Conservation (phyloP, 2,888 invertebrate genomes). For the Colletes collaris region DNA sequence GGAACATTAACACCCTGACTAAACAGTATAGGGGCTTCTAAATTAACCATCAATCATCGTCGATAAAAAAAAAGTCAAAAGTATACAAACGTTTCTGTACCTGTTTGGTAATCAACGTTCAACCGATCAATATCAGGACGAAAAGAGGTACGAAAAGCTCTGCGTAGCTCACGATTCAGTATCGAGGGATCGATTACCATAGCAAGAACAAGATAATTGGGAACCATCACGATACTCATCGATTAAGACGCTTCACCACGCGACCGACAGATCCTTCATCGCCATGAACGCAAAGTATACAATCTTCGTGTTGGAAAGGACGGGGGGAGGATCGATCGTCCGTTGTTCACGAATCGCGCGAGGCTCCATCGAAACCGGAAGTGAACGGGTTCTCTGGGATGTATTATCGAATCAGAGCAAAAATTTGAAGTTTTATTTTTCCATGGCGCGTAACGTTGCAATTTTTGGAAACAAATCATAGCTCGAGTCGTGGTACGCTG, state of each 20-base stretch:
- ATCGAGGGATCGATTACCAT: background rate
- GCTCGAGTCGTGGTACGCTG: slow-evolving; percentile 13
- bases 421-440: background rate
- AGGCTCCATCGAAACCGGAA: background rate
- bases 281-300: background rate
- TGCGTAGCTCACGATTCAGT: background rate
- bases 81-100: too few species aligned
- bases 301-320: too few species aligned
- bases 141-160: background rate
- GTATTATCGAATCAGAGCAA: slow-evolving; percentile 55
- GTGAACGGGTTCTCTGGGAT: slow-evolving; percentile 13
- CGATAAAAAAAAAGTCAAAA: too few species aligned
- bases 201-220: background rate
- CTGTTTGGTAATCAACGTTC: too few species aligned
- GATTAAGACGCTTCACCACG: background rate
- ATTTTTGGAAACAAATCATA: slow-evolving; percentile 46
- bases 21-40: too few species aligned
- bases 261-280: slow-evolving; percentile 2
- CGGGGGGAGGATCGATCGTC: background rate
- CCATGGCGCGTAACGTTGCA: background rate
- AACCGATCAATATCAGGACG: too few species aligned
- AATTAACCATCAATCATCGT: too few species aligned
- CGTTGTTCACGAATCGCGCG: background rate
- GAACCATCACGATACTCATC: background rate
- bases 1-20: too few species aligned